Base-by-base conservation (phyloP, 2,113 vertebrate genomes). In the Oostethus manadensis region DNA sequence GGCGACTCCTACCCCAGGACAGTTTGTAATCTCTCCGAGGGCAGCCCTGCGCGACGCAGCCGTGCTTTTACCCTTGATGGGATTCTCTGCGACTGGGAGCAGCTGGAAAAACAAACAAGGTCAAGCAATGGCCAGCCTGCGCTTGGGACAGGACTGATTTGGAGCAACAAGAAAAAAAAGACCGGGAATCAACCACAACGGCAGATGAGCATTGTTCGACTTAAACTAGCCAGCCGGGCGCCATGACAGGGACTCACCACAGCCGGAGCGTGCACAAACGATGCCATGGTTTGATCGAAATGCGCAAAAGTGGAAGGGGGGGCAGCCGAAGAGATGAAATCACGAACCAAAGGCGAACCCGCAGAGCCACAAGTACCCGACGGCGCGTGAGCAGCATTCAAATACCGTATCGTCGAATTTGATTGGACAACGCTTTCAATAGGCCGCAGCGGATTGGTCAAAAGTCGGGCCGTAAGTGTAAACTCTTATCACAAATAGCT, bases 1-100 rank as follows among this genome's bases (percentile, higher is more conserved):
- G 1, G 14, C 63, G 1, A 11, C 63, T 14, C 62, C 79, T 18
- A 80, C 71, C 18, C 10, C 62, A 2, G 73, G 9, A 5, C 71
- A 58, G 72, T 91, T 91, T 44, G 87, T 90, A 0, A 89, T 61
- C 59, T 90, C 90, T 43, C 83, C 76, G 1, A 91, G 76, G n/a
- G 77, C 89, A 0, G 75, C 62, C 66, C 88, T 87, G 58, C 73
- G 83, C 5, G 35, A 51, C 1, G 59, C 77, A 0, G 54, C 75
- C 0, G 64, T 29, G 0, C 20, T 46, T 73, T 89, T 89, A 2
- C 40, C 70, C 26, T 33, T 82, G 47, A 42, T 20, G 1, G 63
- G 80, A 51, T 88, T 86, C 1, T 86, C 79, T 10, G 50, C 62
- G 47, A 73, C 79, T 0, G 53, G 4, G 6, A 56, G 1, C 44